Base-by-base conservation (phyloP, 1,140 invertebrate species). In the Contarinia nasturtii region DNA sequence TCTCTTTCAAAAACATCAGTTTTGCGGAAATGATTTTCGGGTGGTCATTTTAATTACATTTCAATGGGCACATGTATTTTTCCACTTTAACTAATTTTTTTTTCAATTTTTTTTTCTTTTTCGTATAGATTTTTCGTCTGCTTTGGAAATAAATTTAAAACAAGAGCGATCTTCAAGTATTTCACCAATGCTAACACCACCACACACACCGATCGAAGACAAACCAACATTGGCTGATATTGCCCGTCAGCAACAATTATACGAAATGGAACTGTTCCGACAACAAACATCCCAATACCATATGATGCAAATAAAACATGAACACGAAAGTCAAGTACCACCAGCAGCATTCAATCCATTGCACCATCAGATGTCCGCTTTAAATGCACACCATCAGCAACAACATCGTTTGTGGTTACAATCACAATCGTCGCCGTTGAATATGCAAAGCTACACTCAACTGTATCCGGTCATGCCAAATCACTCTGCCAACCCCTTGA, bases 141-240 rank as follows among this genome's bases (percentile, higher is more conserved):
- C 71, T 49, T 72, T 70, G 46, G 65, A 66, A 22, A 55, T 63
- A 41, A 56, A 57, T 52, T 72, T 77, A 33, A 77, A 77, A 57
- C 66, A 75, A 52, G 76, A 79, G 58, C 70, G 75, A 33, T 67
- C 74, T 46, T 74, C 74, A 46, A 68, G 64, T 44, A 59, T 68
- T 33, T 76, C 75, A 15, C 72, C 76, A 8, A 65, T 77, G 51
- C 61, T 81, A 46, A 82, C 80, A 42, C 79, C 80, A 18, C 80
- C 80, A 5, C 75, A 77, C 41, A 80, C 79, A 46, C 79, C 79
- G 34, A 79, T 79, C 12, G 77, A 77, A 53, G 56, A 60, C 45
- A 55, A 49, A 66, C 55, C 64, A 60, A 63, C 64, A 60, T 46
- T 57, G 61, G 59, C 48, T 60, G 57, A 34, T 61, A 49, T 48